Evolutionary conservation across 35 echinoderm and acorn worm species (phyloP).

Genomic region (Ophiothrix spiculata): DNA sequence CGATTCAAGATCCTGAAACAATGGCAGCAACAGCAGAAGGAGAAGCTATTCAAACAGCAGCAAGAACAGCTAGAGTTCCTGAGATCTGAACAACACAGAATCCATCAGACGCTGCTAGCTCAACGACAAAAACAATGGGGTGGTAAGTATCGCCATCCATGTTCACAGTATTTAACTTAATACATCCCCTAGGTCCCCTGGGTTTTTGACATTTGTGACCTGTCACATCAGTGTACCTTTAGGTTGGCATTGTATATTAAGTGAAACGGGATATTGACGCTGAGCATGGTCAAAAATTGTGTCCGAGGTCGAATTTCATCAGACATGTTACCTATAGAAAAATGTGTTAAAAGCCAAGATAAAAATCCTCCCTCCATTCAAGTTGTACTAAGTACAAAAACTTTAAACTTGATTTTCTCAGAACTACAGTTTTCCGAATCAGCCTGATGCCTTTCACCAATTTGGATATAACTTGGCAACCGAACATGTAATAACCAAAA

Average conservation of each 20-base stretch:
- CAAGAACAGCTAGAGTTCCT: conserved; percentile 65
- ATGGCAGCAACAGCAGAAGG: conserved; percentile 81
- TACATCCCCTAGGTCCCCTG: background rate
- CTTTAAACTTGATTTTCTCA: no score
- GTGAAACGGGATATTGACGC: background rate
- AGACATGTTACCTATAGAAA: no score
- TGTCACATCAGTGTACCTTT: background rate
- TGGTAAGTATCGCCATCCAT: conserved; percentile 50
- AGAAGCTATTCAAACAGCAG: conserved; percentile 51
- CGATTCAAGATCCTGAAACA: conserved; percentile 53
- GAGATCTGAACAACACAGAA: conserved; percentile 51
- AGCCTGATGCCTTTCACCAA: no score
- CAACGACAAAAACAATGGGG: conserved; percentile 90
- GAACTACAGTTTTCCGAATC: no score
- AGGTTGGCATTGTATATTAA: background rate
- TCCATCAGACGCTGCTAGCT: conserved; percentile 54
- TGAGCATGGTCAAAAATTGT: no score
- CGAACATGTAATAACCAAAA: no score
- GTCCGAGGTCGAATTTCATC: no score
- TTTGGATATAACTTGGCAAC: no score
- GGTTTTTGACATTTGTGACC: background rate
- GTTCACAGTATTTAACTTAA: background rate
- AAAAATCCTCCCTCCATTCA: no score
- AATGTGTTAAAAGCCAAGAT: no score
- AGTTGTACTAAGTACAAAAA: no score